phyloP scores from a whole-genome alignment of 1,140 invertebrate genomes.

The Drosophila miranda region DNA sequence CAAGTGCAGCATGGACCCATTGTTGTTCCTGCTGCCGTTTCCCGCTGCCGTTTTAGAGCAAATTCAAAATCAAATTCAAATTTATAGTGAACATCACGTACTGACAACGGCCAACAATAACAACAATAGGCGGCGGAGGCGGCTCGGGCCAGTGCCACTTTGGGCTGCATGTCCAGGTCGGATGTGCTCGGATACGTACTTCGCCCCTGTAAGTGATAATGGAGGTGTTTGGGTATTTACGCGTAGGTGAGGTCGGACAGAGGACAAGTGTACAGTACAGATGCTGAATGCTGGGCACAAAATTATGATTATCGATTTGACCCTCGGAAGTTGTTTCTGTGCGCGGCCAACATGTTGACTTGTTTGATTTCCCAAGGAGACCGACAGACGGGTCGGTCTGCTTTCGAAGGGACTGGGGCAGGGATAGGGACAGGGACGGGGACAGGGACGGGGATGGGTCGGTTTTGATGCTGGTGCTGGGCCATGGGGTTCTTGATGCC shows the following conservation, averaged over 20 bases:
- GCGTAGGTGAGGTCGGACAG: conserved; percentile 59
- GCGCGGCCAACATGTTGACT: conserved; percentile 49
- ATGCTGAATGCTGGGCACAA: conserved; percentile 38
- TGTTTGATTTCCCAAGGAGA: conserved; percentile 64
- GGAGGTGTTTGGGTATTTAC: conserved; percentile 73
- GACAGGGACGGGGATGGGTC: conserved; percentile 4
- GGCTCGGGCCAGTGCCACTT: conserved; percentile 13
- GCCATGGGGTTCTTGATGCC: conserved; percentile 19
- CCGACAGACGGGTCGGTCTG: neutral
- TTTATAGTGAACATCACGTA: conserved; percentile 78
- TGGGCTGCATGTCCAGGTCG: conserved; percentile 33
- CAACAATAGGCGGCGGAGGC: conserved; percentile 39
- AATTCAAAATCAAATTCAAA: conserved; percentile 80
- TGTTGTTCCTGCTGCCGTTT: conserved; percentile 45
- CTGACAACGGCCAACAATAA: conserved; percentile 56
- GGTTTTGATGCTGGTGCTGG: conserved; percentile 38
- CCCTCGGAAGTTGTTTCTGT: conserved; percentile 42
- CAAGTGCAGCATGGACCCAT: conserved; percentile 14
- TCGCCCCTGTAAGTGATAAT: conserved; percentile 68
- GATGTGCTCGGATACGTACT: conserved; percentile 25
- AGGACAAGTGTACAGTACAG: conserved; percentile 9
- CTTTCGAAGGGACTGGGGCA: neutral
- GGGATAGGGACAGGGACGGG: too few relatives aligned
- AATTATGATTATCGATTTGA: conserved; percentile 80
- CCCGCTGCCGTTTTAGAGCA: conserved; percentile 69